phyloP scores from a whole-genome alignment of 2,888 invertebrate species.

The Erebia ligea region DNA sequence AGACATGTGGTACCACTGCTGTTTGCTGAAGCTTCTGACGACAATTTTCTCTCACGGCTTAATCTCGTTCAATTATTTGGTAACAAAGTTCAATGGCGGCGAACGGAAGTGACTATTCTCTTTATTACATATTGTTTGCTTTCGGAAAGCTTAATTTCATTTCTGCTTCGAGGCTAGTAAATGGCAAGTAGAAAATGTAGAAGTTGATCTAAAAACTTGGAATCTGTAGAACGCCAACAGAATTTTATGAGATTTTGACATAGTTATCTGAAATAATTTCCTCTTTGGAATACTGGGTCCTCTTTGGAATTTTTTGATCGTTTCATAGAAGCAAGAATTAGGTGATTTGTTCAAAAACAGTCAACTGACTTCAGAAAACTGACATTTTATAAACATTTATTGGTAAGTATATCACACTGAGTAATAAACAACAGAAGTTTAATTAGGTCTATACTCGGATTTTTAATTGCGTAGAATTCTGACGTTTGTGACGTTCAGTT shows the following conservation, averaged over 20 bases:
- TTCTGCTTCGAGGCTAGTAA: background rate
- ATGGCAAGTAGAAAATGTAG: background rate
- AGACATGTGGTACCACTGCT: conserved; percentile 21
- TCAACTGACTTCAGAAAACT: background rate
- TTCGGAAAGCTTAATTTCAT: conserved; percentile 15
- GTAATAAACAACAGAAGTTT: too few species aligned
- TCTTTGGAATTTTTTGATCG: background rate
- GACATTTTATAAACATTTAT: too few species aligned
- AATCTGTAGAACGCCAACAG: background rate
- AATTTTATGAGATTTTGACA: background rate
- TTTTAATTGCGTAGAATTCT: too few species aligned
- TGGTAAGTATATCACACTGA: too few species aligned
- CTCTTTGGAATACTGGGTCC: background rate
- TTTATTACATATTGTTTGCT: conserved; percentile 28
- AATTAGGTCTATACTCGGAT: too few species aligned
- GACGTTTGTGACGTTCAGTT: too few species aligned
- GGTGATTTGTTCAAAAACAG: background rate
- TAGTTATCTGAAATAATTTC: background rate
- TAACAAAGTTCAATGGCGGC: conserved; percentile 36
- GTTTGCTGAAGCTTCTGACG: conserved; percentile 15
- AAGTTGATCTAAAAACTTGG: background rate
- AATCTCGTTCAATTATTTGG: conserved; percentile 29
- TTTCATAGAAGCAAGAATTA: background rate
- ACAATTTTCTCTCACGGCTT: conserved; percentile 31
- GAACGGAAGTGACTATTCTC: conserved; percentile 26